These are phyloP conservation scores for Drosophila asahinai DNA, from an alignment of 1,140 invertebrate species.

Conservation along the genomic window DNA sequence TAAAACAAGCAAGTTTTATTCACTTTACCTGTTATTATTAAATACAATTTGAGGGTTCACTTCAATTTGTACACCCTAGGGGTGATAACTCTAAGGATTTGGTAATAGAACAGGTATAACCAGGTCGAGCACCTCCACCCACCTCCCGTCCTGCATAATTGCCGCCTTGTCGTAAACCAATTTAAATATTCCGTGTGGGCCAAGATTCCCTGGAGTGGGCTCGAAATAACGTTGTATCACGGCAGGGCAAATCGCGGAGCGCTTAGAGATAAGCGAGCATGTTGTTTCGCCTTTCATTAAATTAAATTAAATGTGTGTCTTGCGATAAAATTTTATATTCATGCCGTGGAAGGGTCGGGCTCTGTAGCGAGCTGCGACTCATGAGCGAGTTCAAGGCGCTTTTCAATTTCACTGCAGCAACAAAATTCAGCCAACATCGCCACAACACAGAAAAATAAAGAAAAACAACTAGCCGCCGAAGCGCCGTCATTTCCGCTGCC, in stretches of 20 bases:
- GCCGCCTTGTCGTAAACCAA: constrained; percentile 34
- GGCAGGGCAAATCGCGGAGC: constrained; percentile 40
- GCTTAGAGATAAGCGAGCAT: constrained; percentile 62
- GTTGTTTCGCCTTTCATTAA: constrained; percentile 55
- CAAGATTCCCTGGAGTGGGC: constrained; percentile 11
- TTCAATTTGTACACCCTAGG: not conserved
- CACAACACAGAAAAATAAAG: constrained; percentile 3
- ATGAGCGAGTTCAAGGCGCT: constrained; percentile 45
- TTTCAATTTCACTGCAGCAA: constrained; percentile 51
- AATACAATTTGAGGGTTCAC: not conserved
- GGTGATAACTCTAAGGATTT: constrained; percentile 17
- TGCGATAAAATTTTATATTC: constrained; percentile 64
- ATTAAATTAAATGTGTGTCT: constrained; percentile 64
- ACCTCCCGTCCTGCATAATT: constrained; percentile 25
- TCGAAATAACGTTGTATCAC: constrained; percentile 31
- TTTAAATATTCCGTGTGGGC: constrained; percentile 46
- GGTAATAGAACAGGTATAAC: constrained; percentile 25
- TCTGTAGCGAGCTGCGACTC: constrained; percentile 5
- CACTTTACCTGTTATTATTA: not conserved
- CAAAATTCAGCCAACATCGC: constrained; percentile 24
- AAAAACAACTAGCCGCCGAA: constrained; percentile 45
- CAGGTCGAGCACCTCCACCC: not conserved
- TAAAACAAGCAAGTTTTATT: not conserved
- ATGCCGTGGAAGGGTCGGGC: constrained; percentile 1
- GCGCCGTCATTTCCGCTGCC: constrained; percentile 58